Conservation (phyloP, 2,113 vertebrate genomes). For the Odontesthes bonariensis region DNA sequence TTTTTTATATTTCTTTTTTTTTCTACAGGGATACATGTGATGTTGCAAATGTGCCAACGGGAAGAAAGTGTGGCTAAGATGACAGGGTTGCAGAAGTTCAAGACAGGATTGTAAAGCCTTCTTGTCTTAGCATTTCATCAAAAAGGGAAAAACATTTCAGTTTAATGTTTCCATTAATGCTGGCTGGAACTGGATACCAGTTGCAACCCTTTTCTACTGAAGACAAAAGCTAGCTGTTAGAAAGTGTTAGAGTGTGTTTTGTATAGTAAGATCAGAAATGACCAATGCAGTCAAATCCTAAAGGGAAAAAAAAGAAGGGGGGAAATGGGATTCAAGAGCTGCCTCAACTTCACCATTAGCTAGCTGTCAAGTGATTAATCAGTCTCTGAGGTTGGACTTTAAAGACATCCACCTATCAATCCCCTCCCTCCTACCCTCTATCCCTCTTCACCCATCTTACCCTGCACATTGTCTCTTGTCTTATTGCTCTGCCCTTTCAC, state of each 20-base stretch:
- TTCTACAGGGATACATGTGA: no score
- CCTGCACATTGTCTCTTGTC: slow-evolving; percentile 42
- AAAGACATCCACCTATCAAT: slow-evolving; percentile 49
- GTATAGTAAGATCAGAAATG: slow-evolving; percentile 25
- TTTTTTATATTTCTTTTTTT: no score
- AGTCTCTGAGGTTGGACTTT: slow-evolving; percentile 38
- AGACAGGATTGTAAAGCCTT: neutral
- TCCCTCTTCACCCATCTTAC: slow-evolving; percentile 35
- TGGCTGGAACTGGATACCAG: neutral
- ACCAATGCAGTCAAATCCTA: slow-evolving; percentile 15
- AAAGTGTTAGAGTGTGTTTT: neutral
- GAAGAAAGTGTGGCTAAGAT: neutral
- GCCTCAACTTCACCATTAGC: slow-evolving; percentile 47
- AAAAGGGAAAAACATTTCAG: neutral
- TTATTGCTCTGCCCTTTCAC: slow-evolving; percentile 41
- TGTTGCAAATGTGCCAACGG: no score
- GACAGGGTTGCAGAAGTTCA: neutral
- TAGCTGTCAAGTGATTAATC: slow-evolving; percentile 57
- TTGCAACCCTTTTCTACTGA: neutral
- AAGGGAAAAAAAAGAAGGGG: slow-evolving; percentile 21
- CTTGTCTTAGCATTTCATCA: neutral
- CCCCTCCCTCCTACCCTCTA: slow-evolving; percentile 25
- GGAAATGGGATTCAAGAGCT: slow-evolving; percentile 37
- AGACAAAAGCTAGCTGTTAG: neutral
- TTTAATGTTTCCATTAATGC: neutral